These are phyloP conservation scores for Callyntrura guangdongensis DNA, from an alignment of 2,888 invertebrate species.

Conservation along the genomic window DNA sequence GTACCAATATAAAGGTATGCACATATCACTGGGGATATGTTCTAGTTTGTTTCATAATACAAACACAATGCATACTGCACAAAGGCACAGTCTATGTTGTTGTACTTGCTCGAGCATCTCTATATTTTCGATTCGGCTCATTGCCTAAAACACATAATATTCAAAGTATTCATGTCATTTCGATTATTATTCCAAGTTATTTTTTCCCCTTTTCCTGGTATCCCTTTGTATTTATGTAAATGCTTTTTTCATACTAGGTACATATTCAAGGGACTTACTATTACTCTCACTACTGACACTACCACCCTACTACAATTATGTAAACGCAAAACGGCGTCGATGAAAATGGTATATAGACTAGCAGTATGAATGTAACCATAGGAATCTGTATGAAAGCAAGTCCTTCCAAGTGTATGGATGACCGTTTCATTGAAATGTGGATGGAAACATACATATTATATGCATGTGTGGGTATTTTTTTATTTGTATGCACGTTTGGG, in stretches of 20 bases:
- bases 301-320: too few relatives aligned
- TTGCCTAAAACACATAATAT: neutral
- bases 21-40: neutral
- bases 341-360: too few relatives aligned
- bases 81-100: neutral
- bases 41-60: too few relatives aligned
- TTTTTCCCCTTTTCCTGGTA: neutral
- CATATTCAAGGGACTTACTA: neutral
- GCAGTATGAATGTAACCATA: too few relatives aligned
- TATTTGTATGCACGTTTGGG: constrained; percentile 7
- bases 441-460: neutral
- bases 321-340: too few relatives aligned
- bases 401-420: too few relatives aligned
- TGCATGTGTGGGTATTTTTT: constrained; percentile 26
- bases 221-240: neutral
- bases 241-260: neutral
- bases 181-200: constrained; percentile 6
- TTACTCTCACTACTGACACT: too few relatives aligned
- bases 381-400: too few relatives aligned
- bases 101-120: too few relatives aligned
- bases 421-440: too few relatives aligned
- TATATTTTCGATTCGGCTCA: too few relatives aligned
- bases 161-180: constrained; percentile 25
- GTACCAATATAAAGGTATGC: neutral
- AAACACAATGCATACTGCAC: neutral